Evolutionary conservation across 1,140 invertebrate species (phyloP).

Genomic region (Sycophila sp.): DNA sequence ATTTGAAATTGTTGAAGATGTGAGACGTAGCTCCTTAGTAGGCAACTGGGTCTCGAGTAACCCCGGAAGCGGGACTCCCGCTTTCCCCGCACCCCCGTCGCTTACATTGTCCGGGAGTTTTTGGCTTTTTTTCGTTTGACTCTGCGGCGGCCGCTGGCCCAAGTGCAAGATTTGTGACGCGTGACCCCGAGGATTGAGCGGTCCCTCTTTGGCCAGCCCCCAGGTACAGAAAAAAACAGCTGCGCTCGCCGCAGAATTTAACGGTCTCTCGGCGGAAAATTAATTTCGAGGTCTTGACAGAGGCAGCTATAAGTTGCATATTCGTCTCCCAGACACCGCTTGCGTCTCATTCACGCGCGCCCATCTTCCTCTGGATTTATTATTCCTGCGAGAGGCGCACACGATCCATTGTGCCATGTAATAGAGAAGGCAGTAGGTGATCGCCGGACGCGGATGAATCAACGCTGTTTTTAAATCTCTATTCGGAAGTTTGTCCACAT

Average conservation of each 20-base stretch:
- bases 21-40: too few relatives aligned
- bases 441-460: neutral
- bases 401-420: too few relatives aligned
- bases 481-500: neutral
- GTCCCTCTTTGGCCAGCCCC: conserved; percentile 27
- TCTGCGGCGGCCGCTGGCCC: conserved; percentile 7
- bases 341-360: conserved; percentile 41
- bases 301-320: conserved; percentile 33
- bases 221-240: conserved; percentile 43
- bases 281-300: conserved; percentile 36
- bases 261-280: conserved; percentile 48
- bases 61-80: too few relatives aligned
- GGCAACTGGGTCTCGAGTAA: too few relatives aligned
- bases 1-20: too few relatives aligned
- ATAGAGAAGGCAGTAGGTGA: too few relatives aligned
- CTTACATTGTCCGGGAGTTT: too few relatives aligned
- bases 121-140: too few relatives aligned
- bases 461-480: conserved; percentile 31
- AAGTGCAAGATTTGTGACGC: conserved; percentile 43
- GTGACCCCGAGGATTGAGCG: conserved; percentile 43
- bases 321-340: conserved; percentile 39
- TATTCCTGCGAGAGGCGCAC: neutral
- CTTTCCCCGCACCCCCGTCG: too few relatives aligned
- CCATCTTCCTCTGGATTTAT: neutral
- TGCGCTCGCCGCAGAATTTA: conserved; percentile 51